Conservation (phyloP, 2,113 vertebrate species). For the Seriola quinqueradiata region DNA sequence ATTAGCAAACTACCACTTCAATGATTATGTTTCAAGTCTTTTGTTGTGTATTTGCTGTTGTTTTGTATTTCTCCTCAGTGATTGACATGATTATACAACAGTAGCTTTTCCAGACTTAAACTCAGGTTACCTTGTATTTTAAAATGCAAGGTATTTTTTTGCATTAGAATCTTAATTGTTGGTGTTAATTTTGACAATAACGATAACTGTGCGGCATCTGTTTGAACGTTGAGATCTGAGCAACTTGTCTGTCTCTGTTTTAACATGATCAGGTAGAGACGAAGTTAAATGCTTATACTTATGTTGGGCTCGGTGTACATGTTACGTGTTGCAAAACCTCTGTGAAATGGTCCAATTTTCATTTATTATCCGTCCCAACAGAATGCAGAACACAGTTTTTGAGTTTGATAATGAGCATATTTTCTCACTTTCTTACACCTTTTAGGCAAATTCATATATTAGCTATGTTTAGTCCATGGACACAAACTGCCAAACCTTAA, state of each 20-base stretch:
- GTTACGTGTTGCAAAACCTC: constrained; percentile 3
- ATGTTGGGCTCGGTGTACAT: not conserved
- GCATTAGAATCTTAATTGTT: not conserved
- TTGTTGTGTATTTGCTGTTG: not conserved
- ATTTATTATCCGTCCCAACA: constrained; percentile 3
- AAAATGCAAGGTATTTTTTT: not conserved
- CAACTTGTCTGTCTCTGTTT: not conserved
- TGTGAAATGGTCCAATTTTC: not conserved
- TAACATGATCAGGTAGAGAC: not conserved
- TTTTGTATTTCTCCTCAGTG: constrained; percentile 10
- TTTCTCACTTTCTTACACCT: not conserved
- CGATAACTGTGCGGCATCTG: not conserved
- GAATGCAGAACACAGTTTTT: constrained; percentile 1
- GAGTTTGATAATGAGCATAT: constrained; percentile 16
- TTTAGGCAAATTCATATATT: constrained; percentile 20
- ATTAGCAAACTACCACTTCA: constrained; percentile 11
- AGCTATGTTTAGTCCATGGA: constrained; percentile 22
- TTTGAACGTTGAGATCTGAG: not conserved
- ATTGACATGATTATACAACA: constrained; percentile 25
- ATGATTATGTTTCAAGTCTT: not conserved
- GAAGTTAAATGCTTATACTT: not conserved
- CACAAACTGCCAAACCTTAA: constrained; percentile 35
- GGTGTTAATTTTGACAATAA: not conserved
- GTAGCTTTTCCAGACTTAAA: constrained; percentile 1
- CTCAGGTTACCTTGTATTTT: not conserved